A percentile compares a stretch with the other conserved stretches of the same genome.
Evolutionary conservation across 2,888 invertebrate genomes (phyloP).

Genomic region (Rhyacophila evoluta): DNA sequence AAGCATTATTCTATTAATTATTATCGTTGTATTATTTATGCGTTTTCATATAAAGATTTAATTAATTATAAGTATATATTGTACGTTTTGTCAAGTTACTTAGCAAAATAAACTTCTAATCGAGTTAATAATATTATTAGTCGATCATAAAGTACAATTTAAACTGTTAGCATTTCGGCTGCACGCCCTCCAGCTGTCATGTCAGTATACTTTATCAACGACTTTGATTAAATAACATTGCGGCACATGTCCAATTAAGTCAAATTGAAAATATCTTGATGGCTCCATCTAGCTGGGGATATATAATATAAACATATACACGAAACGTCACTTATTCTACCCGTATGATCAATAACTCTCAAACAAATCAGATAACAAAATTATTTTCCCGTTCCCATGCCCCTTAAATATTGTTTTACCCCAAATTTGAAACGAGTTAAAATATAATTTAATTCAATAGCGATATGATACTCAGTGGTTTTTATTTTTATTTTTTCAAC

Average conservation of each 20-base stretch:
- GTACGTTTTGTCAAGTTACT: no score
- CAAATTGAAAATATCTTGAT: slow-evolving; percentile 45
- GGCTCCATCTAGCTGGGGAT: slow-evolving; percentile 35
- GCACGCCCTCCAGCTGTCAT: slow-evolving; percentile 22
- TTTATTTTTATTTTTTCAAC: no score
- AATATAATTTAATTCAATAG: slow-evolving; percentile 38
- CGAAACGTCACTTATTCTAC: slow-evolving; percentile 42
- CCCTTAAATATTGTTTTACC: slow-evolving; percentile 11
- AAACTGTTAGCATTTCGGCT: slow-evolving; percentile 19
- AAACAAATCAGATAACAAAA: slow-evolving; percentile 46
- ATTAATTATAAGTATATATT: no score
- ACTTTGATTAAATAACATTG: slow-evolving; percentile 38
- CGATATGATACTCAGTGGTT: background rate
- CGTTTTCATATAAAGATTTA: no score
- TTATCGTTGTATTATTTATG: no score
- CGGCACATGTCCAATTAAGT: slow-evolving; percentile 28
- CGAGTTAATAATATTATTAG: slow-evolving; percentile 3
- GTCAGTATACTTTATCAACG: slow-evolving; percentile 13
- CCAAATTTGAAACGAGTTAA: slow-evolving; percentile 28
- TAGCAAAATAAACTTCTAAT: background rate
- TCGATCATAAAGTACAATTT: slow-evolving; percentile 17
- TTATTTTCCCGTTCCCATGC: background rate
- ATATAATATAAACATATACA: slow-evolving; percentile 25
- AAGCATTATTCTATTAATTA: no score
- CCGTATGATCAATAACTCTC: slow-evolving; percentile 45